Base-by-base conservation (phyloP, 2,113 vertebrate species). In the Varanus komodoensis region DNA sequence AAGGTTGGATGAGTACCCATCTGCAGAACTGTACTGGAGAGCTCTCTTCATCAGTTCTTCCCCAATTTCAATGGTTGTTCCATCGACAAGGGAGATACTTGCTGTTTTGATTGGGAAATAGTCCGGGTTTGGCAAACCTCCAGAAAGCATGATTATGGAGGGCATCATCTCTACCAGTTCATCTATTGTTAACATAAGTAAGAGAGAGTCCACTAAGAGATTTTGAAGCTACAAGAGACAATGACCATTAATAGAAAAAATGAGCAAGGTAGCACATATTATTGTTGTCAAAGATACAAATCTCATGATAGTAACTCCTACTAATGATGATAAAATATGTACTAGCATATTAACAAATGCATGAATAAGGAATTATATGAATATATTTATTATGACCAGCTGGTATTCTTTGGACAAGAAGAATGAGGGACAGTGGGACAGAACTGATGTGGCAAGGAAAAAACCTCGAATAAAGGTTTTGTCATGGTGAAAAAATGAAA, bases 21-120 rank as follows among this genome's bases (percentile, higher is more conserved):
- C 86, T 8, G 98, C 97, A 54, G 95, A 93, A 0, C 97, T 97
- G 94, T 98, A 98, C 96, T 98, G 98, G 84, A 98, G 95, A 0
- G 97, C 98, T 91, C 96, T 97, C 93, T 98, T 98, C 97, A 98
- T 98, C 8, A 86, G 4, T 0, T 88, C 27, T 82, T 97, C 95
- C 0, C 97, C 95, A 57, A 98, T 97, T 54, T 90, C 94, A 84
- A 98, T 6, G 0, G 87, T 91, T 0, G 90, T 93, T 27, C 98
- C 97, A 2, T 97, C 94, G 88, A 95, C 96, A 88, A 97, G 15
- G 25, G 92, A 90, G 88, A 99, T 93, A 61, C 83, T 91, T 0
- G 97, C 97, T 0, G 97, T 95, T 92, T 95, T 97, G 91, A 99
- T 98, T 57, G 98, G 98, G 95, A 99, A 99, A 34, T 95, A 98